Evolutionary conservation across 1,140 invertebrate species (phyloP).

Genomic region (Wasmannia auropunctata): DNA sequence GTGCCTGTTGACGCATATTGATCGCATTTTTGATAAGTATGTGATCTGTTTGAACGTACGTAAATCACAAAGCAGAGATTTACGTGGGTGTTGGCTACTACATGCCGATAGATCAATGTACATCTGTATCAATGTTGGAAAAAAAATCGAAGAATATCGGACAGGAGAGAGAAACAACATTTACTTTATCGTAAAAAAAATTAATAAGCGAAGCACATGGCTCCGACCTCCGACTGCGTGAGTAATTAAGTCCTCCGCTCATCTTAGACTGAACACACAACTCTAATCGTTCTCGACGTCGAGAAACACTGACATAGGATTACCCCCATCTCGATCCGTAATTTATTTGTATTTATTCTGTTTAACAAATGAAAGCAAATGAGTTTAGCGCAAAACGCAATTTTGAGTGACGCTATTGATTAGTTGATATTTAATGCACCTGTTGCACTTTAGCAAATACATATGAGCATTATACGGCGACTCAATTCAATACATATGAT

Average conservation of each 20-base stretch:
- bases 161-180: conserved; percentile 4
- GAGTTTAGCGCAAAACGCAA: not conserved
- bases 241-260: not conserved
- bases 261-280: conserved; percentile 51
- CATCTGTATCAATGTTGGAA: conserved; percentile 52
- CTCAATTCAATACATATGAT: not conserved
- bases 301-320: not conserved
- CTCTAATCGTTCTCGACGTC: not conserved
- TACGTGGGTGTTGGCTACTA: not conserved
- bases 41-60: conserved; percentile 15
- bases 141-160: not conserved
- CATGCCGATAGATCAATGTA: conserved; percentile 33
- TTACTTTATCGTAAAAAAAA: conserved; percentile 3
- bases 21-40: not conserved
- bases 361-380: not conserved
- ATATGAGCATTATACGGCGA: conserved; percentile 1
- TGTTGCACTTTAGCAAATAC: conserved; percentile 20
- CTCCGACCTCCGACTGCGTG: not conserved
- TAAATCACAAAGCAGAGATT: conserved; percentile 27
- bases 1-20: not conserved
- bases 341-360: conserved; percentile 48
- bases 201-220: not conserved
- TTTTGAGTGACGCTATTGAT: conserved; percentile 17
- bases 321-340: conserved; percentile 2
- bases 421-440: conserved; percentile 10